Percentiles rank a stretch among this genome's conserved stretches.
Conservation (phyloP, 1,140 invertebrate genomes). For the Drosophila funebris region DNA sequence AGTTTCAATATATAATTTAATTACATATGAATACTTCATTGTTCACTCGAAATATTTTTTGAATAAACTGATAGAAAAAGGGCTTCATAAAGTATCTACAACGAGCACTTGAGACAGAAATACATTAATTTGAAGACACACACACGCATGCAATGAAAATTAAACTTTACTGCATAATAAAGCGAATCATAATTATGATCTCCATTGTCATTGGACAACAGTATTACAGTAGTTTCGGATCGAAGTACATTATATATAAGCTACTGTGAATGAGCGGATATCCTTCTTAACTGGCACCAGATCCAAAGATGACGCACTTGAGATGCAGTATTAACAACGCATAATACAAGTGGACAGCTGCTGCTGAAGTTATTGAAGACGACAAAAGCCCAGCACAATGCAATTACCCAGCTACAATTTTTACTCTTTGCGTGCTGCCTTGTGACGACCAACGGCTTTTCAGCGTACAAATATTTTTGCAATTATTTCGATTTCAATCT, state of each 20-base stretch:
- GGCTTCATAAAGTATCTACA: neutral
- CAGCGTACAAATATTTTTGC: conserved; percentile 49
- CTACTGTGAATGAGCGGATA: conserved; percentile 59
- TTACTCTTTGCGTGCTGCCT: conserved; percentile 47
- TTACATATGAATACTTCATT: too few relatives aligned
- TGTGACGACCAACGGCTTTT: conserved; percentile 41
- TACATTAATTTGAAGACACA: conserved; percentile 30
- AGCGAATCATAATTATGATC: conserved; percentile 61
- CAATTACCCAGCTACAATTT: conserved; percentile 30
- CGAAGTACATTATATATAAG: conserved; percentile 39
- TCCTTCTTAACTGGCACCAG: conserved; percentile 64
- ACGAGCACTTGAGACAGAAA: conserved; percentile 31
- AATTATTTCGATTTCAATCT: conserved; percentile 64
- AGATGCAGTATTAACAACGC: conserved; percentile 22
- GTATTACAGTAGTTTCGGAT: conserved; percentile 6
- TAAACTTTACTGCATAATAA: conserved; percentile 62
- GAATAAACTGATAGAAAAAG: neutral
- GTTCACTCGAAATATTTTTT: too few relatives aligned
- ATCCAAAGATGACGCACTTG: conserved; percentile 24
- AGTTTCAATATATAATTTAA: too few relatives aligned
- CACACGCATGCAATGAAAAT: conserved; percentile 44
- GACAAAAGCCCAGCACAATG: conserved; percentile 24
- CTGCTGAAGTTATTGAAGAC: conserved; percentile 18
- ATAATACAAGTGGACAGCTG: conserved; percentile 22
- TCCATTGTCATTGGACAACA: conserved; percentile 39